phyloP scores from a whole-genome alignment of 2,113 vertebrate genomes.

The Corythaixoides concolor region DNA sequence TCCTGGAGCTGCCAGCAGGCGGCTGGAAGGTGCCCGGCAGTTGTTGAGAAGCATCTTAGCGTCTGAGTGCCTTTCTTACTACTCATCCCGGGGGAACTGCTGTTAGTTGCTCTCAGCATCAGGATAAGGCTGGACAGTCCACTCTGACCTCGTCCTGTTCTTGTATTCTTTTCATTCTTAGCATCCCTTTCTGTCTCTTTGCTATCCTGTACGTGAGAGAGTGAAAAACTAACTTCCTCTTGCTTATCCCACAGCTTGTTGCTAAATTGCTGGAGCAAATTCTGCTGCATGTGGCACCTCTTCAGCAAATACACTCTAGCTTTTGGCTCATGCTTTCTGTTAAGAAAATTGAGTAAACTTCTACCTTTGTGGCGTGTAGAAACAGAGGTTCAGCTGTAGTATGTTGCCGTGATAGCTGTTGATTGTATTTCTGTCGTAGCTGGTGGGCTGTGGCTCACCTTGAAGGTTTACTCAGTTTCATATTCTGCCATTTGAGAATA shows the following conservation, averaged over 20 bases:
- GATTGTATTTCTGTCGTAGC: not conserved
- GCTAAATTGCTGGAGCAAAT: not conserved
- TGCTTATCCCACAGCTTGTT: not conserved
- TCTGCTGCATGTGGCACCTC: not conserved
- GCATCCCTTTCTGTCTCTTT: not conserved
- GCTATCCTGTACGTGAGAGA: not conserved
- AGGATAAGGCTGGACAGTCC: not conserved
- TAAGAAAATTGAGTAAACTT: not conserved
- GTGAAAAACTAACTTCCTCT: not conserved
- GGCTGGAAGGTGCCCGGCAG: not conserved
- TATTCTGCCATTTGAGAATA: not conserved
- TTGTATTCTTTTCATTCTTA: not conserved
- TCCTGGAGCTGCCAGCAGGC: rapidly evolving
- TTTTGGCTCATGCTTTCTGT: not conserved
- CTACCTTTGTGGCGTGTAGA: not conserved
- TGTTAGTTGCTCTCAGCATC: not conserved
- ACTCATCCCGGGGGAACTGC: not conserved
- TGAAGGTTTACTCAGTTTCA: not conserved
- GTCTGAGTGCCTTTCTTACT: not conserved
- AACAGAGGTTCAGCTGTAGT: not conserved
- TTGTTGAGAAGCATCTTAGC: not conserved
- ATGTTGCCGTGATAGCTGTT: not conserved
- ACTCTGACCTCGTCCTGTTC: not conserved
- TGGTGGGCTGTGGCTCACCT: not conserved
- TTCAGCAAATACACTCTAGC: not conserved